These are phyloP conservation scores for Coremacera marginata DNA, from an alignment of 2,888 invertebrate species.

Conservation along the genomic window DNA sequence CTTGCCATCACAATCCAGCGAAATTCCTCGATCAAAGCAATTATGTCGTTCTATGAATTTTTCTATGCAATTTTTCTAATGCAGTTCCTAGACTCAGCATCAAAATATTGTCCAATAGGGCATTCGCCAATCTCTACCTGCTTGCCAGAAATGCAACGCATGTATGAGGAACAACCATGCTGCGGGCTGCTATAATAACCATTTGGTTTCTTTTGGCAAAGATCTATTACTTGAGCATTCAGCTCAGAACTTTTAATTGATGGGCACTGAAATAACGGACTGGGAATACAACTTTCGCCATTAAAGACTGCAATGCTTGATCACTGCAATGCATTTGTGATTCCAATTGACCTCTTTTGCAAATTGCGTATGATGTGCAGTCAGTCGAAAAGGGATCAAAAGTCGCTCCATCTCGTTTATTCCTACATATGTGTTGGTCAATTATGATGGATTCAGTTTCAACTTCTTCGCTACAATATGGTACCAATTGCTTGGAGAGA, in stretches of 20 bases:
- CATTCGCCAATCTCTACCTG: constrained; percentile 57
- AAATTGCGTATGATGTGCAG: constrained; percentile 63
- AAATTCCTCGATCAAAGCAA: constrained; percentile 51
- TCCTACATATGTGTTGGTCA: constrained; percentile 47
- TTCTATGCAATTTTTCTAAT: too few relatives aligned
- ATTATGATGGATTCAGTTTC: constrained; percentile 6
- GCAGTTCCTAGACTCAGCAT: constrained; percentile 56
- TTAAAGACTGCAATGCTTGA: constrained; percentile 61
- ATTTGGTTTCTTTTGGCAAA: constrained; percentile 71
- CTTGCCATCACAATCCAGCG: constrained; percentile 55
- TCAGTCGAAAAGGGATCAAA: constrained; percentile 59
- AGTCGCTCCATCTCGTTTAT: constrained; percentile 60
- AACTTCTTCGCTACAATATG: constrained; percentile 43
- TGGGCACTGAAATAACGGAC: constrained; percentile 54
- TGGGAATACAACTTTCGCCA: constrained; percentile 61
- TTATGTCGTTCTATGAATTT: constrained; percentile 51
- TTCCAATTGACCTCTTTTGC: constrained; percentile 55
- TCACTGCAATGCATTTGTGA: constrained; percentile 57
- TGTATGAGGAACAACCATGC: constrained; percentile 62
- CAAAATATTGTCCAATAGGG: constrained; percentile 59
- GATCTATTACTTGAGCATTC: constrained; percentile 42
- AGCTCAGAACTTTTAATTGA: not conserved
- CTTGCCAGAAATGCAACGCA: constrained; percentile 59
- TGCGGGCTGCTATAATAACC: constrained; percentile 68
- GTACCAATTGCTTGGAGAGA: constrained; percentile 49